Evolutionary conservation across 2,888 invertebrate genomes (phyloP).

Genomic region (Chymomyza caudatula): DNA sequence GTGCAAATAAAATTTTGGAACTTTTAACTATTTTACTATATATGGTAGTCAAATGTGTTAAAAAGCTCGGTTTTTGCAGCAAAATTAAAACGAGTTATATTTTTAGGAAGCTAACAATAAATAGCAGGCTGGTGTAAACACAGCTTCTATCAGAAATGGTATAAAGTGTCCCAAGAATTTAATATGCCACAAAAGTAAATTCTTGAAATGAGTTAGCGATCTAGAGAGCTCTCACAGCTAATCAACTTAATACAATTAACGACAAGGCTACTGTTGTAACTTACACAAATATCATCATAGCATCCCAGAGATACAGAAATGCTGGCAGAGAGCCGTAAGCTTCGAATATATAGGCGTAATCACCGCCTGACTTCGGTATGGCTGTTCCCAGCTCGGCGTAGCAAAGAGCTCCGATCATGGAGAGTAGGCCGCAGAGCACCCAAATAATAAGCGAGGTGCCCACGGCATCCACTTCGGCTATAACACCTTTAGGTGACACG

Average conservation of each 20-base stretch:
- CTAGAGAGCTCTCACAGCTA: not conserved
- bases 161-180: not conserved
- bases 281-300: slow-evolving; percentile 97
- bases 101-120: too few species aligned
- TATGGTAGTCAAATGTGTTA: too few species aligned
- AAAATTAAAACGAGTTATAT: too few species aligned
- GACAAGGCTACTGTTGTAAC: slow-evolving; percentile 73
- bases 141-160: not conserved
- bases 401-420: slow-evolving; percentile 95
- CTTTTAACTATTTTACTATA: not conserved
- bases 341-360: slow-evolving; percentile 96
- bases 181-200: not conserved
- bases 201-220: not conserved
- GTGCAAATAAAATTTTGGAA: not conserved
- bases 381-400: slow-evolving; percentile 93
- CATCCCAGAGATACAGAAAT: slow-evolving; percentile 97
- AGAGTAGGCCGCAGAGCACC: slow-evolving; percentile 91
- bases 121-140: not conserved
- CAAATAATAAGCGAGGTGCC: slow-evolving; percentile 93
- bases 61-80: too few species aligned
- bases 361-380: slow-evolving; percentile 96
- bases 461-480: slow-evolving; percentile 92
- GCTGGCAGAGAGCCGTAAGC: slow-evolving; percentile 95
- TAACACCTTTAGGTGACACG: slow-evolving; percentile 95
- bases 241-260: not conserved